Evolutionary conservation across 2,888 invertebrate genomes (phyloP).

Genomic region (Cistogaster globosa): DNA sequence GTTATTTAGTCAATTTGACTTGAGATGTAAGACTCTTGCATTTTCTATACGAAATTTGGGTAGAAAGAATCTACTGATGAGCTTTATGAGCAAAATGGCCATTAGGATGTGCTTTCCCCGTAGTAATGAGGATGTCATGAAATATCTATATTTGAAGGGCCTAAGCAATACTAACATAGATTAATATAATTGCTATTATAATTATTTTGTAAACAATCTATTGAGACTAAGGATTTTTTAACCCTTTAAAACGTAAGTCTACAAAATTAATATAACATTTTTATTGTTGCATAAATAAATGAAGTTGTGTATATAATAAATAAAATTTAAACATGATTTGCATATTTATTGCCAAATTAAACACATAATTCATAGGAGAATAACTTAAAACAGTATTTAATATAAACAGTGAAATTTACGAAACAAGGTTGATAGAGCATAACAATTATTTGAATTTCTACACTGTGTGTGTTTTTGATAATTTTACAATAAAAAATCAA

Average conservation of each 20-base stretch:
- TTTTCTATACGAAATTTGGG: no score
- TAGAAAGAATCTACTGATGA: no score
- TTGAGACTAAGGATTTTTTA: no score
- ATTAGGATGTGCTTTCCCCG: no score
- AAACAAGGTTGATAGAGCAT: slow-evolving; percentile 43
- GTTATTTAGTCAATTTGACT: no score
- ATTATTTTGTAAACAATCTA: no score
- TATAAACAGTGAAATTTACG: slow-evolving; percentile 54
- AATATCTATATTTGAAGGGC: no score
- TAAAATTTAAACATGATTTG: not conserved
- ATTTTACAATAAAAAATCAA: slow-evolving; percentile 2
- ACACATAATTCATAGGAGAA: not conserved
- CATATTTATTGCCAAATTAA: not conserved
- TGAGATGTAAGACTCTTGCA: no score
- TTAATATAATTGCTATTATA: no score
- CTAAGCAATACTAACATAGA: no score
- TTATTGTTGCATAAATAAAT: slow-evolving; percentile 13
- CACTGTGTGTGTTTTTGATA: not conserved
- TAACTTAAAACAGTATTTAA: not conserved
- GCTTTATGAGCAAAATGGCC: no score
- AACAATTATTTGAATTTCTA: slow-evolving; percentile 38
- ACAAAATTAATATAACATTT: slow-evolving; percentile 52
- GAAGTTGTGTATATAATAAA: slow-evolving; percentile 1
- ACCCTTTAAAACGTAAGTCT: not conserved
- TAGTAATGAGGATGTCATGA: no score